Percentiles rank a stretch among this genome's conserved stretches.
Conservation (phyloP, 1,140 invertebrate species). For the Euglossa dilemma region DNA sequence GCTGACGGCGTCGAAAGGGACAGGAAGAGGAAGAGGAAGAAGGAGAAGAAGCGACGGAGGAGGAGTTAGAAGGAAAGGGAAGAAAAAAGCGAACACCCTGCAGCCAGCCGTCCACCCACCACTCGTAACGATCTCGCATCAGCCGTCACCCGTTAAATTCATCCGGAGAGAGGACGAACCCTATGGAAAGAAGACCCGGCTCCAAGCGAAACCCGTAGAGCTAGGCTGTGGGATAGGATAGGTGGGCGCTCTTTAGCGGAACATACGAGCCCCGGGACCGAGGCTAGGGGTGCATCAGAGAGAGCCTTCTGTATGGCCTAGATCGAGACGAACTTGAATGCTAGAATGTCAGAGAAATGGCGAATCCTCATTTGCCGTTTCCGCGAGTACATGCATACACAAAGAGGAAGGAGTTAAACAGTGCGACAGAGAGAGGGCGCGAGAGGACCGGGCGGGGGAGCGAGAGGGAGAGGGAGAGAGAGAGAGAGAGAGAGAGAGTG, state of each 20-base stretch:
- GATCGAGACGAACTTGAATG: constrained; percentile 80
- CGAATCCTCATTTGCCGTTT: constrained; percentile 81
- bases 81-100: constrained; percentile 62
- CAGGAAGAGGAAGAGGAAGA: not conserved
- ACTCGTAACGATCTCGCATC: constrained; percentile 76
- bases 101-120: constrained; percentile 61
- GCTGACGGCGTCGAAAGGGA: constrained; percentile 39
- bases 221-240: constrained; percentile 57
- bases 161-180: constrained; percentile 71
- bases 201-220: constrained; percentile 59
- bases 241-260: constrained; percentile 50
- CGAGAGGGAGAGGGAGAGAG: constrained; percentile 48
- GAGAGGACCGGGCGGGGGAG: constrained; percentile 51
- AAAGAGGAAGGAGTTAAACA: constrained; percentile 33
- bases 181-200: constrained; percentile 70
- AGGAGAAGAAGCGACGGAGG: constrained; percentile 4
- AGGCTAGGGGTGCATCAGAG: constrained; percentile 30
- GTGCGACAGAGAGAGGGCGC: constrained; percentile 37
- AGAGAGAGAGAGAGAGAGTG: not conserved
- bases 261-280: constrained; percentile 20
- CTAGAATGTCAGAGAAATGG: constrained; percentile 80
- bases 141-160: constrained; percentile 76
- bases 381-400: constrained; percentile 72
- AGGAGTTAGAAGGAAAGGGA: constrained; percentile 60
- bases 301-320: constrained; percentile 74